phyloP scores from a whole-genome alignment of 37 sponge, comb jelly and placozoan species.

The Spongia lamella region DNA sequence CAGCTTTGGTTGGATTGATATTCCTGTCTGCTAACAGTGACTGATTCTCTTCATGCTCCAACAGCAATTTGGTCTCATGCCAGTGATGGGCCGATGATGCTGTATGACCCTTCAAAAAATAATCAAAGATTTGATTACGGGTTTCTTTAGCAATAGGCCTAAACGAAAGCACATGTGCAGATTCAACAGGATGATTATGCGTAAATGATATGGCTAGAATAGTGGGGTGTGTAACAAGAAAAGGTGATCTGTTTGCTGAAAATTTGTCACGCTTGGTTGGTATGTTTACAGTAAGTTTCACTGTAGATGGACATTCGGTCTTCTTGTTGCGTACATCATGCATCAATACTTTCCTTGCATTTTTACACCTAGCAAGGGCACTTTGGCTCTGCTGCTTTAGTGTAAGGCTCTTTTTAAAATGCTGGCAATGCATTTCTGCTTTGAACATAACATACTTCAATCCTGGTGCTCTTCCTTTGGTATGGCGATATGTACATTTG shows the following conservation, averaged over 20 bases:
- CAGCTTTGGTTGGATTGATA: slow-evolving; percentile 17
- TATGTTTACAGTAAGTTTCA: slow-evolving; percentile 6
- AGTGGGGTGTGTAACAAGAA: no score
- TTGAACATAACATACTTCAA: slow-evolving; percentile 21
- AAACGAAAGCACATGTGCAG: slow-evolving; percentile 27
- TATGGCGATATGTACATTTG: slow-evolving; percentile 23
- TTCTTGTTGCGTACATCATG: no score
- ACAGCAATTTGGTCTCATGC: slow-evolving; percentile 17
- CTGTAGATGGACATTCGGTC: not conserved
- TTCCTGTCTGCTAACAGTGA: slow-evolving; percentile 12
- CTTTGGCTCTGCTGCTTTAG: no score
- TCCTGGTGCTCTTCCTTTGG: not conserved
- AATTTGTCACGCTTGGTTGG: no score
- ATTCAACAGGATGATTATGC: slow-evolving; percentile 20
- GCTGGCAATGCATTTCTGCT: slow-evolving; percentile 18
- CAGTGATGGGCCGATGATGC: slow-evolving; percentile 11
- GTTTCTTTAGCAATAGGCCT: slow-evolving; percentile 20
- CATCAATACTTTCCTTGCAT: no score
- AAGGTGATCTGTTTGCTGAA: no score
- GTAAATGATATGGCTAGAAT: slow-evolving; percentile 4
- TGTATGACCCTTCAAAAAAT: slow-evolving; percentile 30
- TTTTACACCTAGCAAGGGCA: no score
- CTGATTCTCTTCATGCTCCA: slow-evolving; percentile 22
- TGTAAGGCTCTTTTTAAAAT: no score
- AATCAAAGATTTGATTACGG: slow-evolving; percentile 16